phyloP scores from a whole-genome alignment of 2,113 vertebrate genomes.

The Gymnorhina tibicen region DNA sequence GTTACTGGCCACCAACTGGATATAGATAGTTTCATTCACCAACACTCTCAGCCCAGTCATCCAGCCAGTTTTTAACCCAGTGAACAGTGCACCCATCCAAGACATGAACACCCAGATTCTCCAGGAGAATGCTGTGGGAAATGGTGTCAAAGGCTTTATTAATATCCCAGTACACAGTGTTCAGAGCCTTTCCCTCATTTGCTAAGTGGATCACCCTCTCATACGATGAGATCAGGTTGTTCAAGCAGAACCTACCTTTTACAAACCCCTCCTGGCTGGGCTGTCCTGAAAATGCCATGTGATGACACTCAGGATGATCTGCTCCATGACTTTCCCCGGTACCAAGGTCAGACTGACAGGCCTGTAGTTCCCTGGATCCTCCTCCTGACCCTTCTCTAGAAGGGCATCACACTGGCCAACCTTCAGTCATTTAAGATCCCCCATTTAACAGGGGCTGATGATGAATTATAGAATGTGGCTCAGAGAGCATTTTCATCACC shows the following conservation, averaged over 20 bases:
- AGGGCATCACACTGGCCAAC: not conserved
- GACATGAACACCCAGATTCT: not conserved
- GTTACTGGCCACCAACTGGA: not conserved
- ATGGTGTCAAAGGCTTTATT: not conserved
- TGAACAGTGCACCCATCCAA: not conserved
- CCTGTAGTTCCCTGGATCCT: not conserved
- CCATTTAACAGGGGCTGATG: not conserved
- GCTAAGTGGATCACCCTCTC: not conserved
- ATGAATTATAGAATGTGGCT: not conserved
- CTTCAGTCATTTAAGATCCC: not conserved
- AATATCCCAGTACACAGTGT: not conserved
- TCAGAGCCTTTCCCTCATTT: not conserved
- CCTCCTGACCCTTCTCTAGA: not conserved
- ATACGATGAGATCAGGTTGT: not conserved
- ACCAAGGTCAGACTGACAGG: not conserved
- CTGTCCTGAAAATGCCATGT: not conserved
- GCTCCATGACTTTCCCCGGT: not conserved
- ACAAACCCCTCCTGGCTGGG: not conserved
- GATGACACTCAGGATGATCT: not conserved
- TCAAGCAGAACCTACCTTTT: not conserved
- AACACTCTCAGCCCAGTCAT: not conserved
- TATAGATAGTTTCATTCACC: not conserved
- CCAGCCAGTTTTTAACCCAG: not conserved
- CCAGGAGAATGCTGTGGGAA: not conserved
- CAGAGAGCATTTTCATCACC: not conserved